Conservation (phyloP, 2,113 vertebrate species). For the Mesocricetus auratus region DNA sequence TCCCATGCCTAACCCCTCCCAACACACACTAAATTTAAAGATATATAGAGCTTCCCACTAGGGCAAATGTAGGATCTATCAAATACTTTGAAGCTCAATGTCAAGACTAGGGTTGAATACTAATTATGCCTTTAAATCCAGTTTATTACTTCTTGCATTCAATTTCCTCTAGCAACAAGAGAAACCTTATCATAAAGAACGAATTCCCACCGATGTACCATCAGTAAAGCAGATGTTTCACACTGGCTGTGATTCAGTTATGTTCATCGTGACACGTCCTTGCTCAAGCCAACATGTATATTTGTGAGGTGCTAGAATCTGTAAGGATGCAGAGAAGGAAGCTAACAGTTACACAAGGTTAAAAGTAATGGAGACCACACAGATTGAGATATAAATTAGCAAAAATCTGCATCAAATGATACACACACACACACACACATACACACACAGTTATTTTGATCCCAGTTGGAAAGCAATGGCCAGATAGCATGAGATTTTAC, state of each 20-base stretch:
- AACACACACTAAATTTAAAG: background rate
- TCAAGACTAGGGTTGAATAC: conserved; percentile 62
- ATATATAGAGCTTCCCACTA: background rate
- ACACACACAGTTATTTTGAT: background rate
- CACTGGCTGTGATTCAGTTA: conserved; percentile 54
- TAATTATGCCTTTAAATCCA: conserved; percentile 58
- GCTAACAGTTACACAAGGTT: background rate
- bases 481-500: background rate
- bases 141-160: conserved; percentile 60
- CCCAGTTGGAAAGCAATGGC: background rate
- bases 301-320: conserved; percentile 56
- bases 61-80: conserved; percentile 25
- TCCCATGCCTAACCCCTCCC: background rate
- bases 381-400: background rate
- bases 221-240: conserved; percentile 62
- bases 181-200: conserved; percentile 59
- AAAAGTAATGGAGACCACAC: background rate
- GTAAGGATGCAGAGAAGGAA: conserved; percentile 43
- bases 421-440: background rate
- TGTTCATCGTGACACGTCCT: conserved; percentile 53
- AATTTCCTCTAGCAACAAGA: conserved; percentile 54
- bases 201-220: conserved; percentile 49
- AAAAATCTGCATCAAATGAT: background rate
- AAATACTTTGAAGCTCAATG: conserved; percentile 54
- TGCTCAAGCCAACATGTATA: conserved; percentile 66